These are phyloP conservation scores for Linyphia triangularis DNA, from an alignment of 2,888 invertebrate genomes.

Conservation along the genomic window DNA sequence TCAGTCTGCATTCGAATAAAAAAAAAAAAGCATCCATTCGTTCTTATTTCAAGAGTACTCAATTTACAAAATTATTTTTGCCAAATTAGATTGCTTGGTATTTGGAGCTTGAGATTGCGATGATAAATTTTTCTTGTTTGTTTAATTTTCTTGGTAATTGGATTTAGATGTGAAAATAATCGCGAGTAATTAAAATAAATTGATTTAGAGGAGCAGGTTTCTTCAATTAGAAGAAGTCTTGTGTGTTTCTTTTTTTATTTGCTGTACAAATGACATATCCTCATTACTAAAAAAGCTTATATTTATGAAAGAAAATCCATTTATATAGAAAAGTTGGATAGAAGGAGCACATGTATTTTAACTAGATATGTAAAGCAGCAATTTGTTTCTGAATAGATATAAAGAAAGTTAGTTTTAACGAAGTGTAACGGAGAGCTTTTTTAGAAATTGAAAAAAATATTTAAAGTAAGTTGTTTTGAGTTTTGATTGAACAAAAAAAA, in stretches of 20 bases:
- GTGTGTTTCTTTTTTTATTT: not conserved
- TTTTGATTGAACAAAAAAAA: too few relatives aligned
- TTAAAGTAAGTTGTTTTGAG: too few relatives aligned
- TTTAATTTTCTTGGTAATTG: constrained; percentile 31
- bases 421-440: too few relatives aligned
- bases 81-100: constrained; percentile 16
- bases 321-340: too few relatives aligned
- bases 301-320: not conserved
- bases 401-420: too few relatives aligned
- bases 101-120: not conserved
- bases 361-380: too few relatives aligned
- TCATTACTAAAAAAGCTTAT: constrained; percentile 20
- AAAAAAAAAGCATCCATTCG: not conserved
- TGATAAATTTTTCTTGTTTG: not conserved
- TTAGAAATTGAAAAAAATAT: too few relatives aligned
- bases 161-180: constrained; percentile 46
- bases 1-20: not conserved
- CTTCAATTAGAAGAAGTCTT: constrained; percentile 2
- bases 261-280: not conserved
- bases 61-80: constrained; percentile 19
- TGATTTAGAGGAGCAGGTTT: not conserved
- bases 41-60: constrained; percentile 8
- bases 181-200: constrained; percentile 48
- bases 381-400: too few relatives aligned
- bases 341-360: too few relatives aligned